Evolutionary conservation across 1,140 invertebrate genomes (phyloP).

Genomic region (Adoxophyes honmai): DNA sequence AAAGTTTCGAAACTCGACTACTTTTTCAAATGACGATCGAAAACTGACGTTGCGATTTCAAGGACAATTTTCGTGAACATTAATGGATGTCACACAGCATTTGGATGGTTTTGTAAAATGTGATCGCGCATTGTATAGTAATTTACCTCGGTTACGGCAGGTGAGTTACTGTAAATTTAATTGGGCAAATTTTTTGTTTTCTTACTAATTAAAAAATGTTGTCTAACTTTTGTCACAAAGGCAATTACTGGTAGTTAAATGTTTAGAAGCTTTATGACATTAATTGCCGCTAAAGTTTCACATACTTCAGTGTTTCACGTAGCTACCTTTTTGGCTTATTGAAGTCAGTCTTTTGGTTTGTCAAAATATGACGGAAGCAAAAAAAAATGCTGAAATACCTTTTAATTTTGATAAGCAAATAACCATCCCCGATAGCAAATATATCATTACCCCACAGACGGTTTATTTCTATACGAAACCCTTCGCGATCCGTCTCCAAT

Average conservation of each 20-base stretch:
- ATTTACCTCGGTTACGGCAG: background rate
- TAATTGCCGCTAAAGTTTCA: background rate
- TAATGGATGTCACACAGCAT: slow-evolving; percentile 2
- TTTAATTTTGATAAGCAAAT: slow-evolving; percentile 3
- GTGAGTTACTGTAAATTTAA: slow-evolving; percentile 2
- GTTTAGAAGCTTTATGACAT: background rate
- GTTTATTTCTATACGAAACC: slow-evolving; percentile 10
- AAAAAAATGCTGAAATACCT: background rate
- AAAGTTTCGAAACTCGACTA: slow-evolving; percentile 6
- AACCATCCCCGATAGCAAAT: background rate
- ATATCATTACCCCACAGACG: background rate
- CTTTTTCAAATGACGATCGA: slow-evolving; percentile 6
- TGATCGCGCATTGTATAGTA: background rate
- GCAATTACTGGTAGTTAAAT: background rate
- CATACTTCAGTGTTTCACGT: no score
- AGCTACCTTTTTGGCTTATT: no score
- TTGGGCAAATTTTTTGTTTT: background rate
- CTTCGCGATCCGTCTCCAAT: slow-evolving; percentile 16
- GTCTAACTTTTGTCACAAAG: background rate
- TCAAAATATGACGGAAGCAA: no score
- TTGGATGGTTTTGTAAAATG: background rate
- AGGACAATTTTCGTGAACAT: background rate
- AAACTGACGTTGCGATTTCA: background rate
- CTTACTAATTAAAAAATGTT: background rate
- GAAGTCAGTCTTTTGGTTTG: no score